These are phyloP conservation scores for Notolabrus celidotus DNA, from an alignment of 2,797 vertebrate genomes.

Conservation along the genomic window DNA sequence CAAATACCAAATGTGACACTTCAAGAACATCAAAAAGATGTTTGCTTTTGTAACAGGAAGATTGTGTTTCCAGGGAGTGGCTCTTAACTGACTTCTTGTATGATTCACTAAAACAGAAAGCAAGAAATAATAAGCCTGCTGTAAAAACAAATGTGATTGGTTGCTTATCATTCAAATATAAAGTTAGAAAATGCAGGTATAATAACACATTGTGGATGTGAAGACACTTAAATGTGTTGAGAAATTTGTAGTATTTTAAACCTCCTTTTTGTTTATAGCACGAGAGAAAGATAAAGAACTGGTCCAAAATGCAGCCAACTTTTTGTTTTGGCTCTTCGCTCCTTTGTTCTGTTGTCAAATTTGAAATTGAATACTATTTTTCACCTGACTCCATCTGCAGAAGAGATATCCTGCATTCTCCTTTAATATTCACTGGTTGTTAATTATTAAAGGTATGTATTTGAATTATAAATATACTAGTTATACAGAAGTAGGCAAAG, in stretches of 20 bases:
- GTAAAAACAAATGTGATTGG: slow-evolving; percentile 19
- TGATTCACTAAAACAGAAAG: slow-evolving; percentile 40
- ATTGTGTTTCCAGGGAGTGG: slow-evolving; percentile 60
- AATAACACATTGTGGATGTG: not conserved
- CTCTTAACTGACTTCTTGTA: slow-evolving; percentile 3
- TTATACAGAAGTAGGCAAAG: slow-evolving; percentile 99
- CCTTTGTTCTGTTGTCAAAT: slow-evolving; percentile 90
- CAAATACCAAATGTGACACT: slow-evolving; percentile 34
- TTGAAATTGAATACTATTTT: slow-evolving; percentile 89
- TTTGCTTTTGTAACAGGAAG: slow-evolving; percentile 55
- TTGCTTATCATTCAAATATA: slow-evolving; percentile 9
- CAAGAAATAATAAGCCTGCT: slow-evolving; percentile 33
- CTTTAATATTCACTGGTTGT: slow-evolving; percentile 98
- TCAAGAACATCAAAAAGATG: slow-evolving; percentile 37
- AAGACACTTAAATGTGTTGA: not conserved
- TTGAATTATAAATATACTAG: slow-evolving; percentile 99
- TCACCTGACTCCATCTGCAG: slow-evolving; percentile 92
- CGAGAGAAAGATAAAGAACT: slow-evolving; percentile 36
- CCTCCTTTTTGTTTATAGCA: slow-evolving; percentile 43
- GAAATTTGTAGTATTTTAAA: slow-evolving; percentile 7
- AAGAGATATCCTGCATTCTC: slow-evolving; percentile 94
- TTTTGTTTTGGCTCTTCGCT: slow-evolving; percentile 71
- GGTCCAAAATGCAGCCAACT: slow-evolving; percentile 74
- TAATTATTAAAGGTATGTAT: slow-evolving; percentile 99
- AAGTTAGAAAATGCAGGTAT: not conserved